Evolutionary conservation across 2,888 invertebrate species (phyloP), one percentile per base, ranked within the genome.

Genomic region (Cephus spinipes): DNA sequence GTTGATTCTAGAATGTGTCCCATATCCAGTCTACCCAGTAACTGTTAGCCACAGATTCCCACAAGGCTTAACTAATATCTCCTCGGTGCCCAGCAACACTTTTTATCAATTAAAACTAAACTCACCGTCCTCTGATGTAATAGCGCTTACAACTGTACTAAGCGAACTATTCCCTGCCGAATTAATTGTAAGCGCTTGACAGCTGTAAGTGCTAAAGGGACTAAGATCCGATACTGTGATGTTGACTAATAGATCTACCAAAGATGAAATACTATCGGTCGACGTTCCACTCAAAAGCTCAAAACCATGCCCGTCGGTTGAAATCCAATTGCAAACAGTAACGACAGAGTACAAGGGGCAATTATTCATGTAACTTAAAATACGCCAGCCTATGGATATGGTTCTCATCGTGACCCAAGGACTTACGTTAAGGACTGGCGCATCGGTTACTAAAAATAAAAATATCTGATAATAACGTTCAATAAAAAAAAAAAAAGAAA

Each of bases 201-300:
- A 91, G 12, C 73, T 74, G 40, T 90, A 91, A 32, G 35, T 78
- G 30, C 89, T 89, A 74, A 83, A 89, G 12, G 91, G 88, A 79
- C 85, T 88, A 11, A 91, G 79, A 69, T 81, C 33, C 1, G 73
- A 23, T 3, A 90, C 80, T 4, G 81, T 85, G 15, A 81, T 55
- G 4, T 78, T 69, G 1, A 80, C 55, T 36, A 82, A 80, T 15
- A 81, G 32, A 68, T 80, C 78, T 6, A 71, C 75, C 31, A 77
- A 69, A 35, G 79, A 76, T 1, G 73, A 68, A 74, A 82, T 82
- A 34, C 32, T 15, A 36, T 73, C 69, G 23, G 35, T 31, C 12
- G 33, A 35, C 12, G 12, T 71, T 36, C 84, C 81, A 76, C 84
- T 79, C 0, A n/a, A 0, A 4, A 80, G 76, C 3, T 79, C 36